Conservation (phyloP, 2,888 invertebrate genomes). For the Microctonus aethiopoides region DNA sequence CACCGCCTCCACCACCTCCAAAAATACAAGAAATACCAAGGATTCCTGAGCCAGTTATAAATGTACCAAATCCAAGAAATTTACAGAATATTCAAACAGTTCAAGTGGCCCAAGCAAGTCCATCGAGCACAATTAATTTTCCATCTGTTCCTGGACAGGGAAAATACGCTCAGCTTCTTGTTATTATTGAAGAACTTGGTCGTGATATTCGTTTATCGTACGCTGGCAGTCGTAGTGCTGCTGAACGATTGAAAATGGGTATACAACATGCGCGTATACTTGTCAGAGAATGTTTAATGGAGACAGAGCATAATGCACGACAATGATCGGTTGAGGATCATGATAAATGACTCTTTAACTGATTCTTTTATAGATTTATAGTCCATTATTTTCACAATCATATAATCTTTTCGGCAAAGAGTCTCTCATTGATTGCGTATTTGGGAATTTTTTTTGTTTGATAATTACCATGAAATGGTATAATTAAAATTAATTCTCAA, state of each 20-base stretch:
- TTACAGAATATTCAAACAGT: conserved; percentile 61
- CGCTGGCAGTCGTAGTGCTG: conserved; percentile 65
- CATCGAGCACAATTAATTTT: conserved; percentile 63
- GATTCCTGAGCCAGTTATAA: conserved; percentile 66
- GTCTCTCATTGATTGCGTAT: conserved; percentile 18
- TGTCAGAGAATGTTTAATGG: conserved; percentile 63
- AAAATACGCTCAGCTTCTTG: conserved; percentile 64
- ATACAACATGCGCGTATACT: conserved; percentile 64
- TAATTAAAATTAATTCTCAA: neutral
- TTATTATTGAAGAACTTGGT: conserved; percentile 68
- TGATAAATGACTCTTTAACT: conserved; percentile 29
- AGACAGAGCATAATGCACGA: conserved; percentile 65
- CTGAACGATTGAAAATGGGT: conserved; percentile 64
- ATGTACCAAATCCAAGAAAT: conserved; percentile 65
- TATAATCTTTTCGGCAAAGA: conserved; percentile 16
- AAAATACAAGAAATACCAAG: conserved; percentile 58
- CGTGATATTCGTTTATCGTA: conserved; percentile 66
- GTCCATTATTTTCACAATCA: conserved; percentile 35
- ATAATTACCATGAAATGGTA: neutral
- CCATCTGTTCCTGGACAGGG: conserved; percentile 65
- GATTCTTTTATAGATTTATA: conserved; percentile 49
- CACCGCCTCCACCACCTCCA: conserved; percentile 40
- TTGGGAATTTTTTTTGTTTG: neutral
- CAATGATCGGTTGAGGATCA: conserved; percentile 57
- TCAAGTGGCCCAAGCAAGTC: conserved; percentile 62